Conservation (phyloP, 2,113 vertebrate genomes). For the Clarias magur region DNA sequence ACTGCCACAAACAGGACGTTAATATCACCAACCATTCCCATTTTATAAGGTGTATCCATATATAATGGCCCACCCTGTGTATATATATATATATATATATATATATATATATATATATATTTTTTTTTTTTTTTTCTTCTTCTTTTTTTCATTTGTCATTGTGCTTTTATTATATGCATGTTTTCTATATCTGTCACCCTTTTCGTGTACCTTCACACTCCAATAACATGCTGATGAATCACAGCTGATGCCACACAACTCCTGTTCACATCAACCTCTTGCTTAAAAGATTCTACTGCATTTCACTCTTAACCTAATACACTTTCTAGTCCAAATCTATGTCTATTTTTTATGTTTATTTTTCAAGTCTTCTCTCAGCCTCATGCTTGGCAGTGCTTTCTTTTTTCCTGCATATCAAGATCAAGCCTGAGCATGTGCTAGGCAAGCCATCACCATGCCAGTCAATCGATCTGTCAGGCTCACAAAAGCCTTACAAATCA, state of each 20-base stretch:
- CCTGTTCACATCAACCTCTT: conserved; percentile 31
- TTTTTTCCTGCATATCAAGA: conserved; percentile 53
- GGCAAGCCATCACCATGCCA: conserved; percentile 58
- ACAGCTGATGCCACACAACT: conserved; percentile 59
- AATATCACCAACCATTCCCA: too few relatives aligned
- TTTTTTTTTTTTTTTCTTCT: too few relatives aligned
- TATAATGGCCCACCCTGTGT: too few relatives aligned
- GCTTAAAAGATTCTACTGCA: conserved; percentile 18
- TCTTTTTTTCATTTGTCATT: background rate
- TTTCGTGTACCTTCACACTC: background rate
- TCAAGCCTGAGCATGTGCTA: conserved; percentile 67
- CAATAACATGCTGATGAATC: conserved; percentile 48
- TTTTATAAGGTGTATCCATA: too few relatives aligned
- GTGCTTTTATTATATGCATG: background rate
- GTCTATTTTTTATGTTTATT: conserved; percentile 61
- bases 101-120: background rate
- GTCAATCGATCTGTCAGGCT: conserved; percentile 62
- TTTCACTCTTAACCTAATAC: conserved; percentile 12
- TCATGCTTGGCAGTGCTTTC: conserved; percentile 52
- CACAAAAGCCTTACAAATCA: conserved; percentile 53
- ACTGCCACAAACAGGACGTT: too few relatives aligned
- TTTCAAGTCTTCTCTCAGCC: conserved; percentile 59
- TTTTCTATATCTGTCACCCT: conserved; percentile 9
- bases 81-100: background rate
- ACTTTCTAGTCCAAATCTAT: conserved; percentile 46